Conservation (phyloP, 2,888 invertebrate species). For the Andrena minutula region DNA sequence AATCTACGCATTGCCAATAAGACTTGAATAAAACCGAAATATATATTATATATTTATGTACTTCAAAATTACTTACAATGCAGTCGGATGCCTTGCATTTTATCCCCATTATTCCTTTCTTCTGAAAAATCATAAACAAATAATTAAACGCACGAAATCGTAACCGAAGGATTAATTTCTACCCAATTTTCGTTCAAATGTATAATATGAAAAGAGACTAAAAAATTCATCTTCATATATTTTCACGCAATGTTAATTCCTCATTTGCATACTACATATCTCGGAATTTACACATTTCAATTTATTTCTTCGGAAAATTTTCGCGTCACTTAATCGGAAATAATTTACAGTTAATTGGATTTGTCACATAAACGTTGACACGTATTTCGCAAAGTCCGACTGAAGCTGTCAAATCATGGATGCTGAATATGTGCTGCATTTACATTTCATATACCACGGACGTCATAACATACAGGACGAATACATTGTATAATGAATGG, state of each 20-base stretch:
- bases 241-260: neutral
- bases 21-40: no score
- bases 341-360: neutral
- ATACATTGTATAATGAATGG: slow-evolving; percentile 51
- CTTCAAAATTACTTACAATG: slow-evolving; percentile 15
- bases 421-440: slow-evolving; percentile 47
- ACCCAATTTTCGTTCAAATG: neutral
- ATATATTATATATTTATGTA: neutral
- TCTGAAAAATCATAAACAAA: slow-evolving; percentile 7
- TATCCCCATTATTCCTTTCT: neutral
- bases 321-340: slow-evolving; percentile 8
- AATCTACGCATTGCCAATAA: no score
- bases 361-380: slow-evolving; percentile 35
- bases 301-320: neutral
- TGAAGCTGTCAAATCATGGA: slow-evolving; percentile 33
- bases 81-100: neutral
- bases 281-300: neutral
- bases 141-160: no score
- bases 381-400: slow-evolving; percentile 40
- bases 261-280: neutral
- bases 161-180: no score
- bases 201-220: no score
- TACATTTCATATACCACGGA: slow-evolving; percentile 63
- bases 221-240: no score
- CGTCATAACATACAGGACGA: slow-evolving; percentile 57